Conservation (phyloP, 2,113 vertebrate species). For the Gymnogyps californianus region DNA sequence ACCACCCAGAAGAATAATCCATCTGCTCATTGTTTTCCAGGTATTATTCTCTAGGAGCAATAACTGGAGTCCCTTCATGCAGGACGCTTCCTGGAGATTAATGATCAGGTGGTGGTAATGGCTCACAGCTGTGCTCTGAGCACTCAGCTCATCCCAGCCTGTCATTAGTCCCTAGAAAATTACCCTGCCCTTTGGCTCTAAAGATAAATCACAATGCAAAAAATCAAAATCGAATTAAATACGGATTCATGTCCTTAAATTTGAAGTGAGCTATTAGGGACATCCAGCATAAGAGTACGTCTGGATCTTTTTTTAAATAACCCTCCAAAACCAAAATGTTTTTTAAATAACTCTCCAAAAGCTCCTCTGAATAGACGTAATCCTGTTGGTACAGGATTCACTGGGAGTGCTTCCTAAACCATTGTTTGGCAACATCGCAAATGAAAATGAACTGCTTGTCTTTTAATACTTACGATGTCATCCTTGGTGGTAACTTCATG, state of each 20-base stretch:
- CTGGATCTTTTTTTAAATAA: neutral
- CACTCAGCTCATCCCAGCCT: neutral
- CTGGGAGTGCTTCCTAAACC: neutral
- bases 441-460: neutral
- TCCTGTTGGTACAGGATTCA: neutral
- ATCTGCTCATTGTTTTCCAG: neutral
- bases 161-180: conserved; percentile 6
- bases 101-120: conserved; percentile 15
- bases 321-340: neutral
- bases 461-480: neutral
- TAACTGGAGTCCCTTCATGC: neutral
- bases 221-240: neutral
- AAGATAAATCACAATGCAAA: neutral
- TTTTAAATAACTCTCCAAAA: neutral
- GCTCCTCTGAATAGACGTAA: neutral
- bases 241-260: neutral
- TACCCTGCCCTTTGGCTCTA: neutral
- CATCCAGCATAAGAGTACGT: neutral
- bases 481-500: neutral
- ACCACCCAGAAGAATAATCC: neutral
- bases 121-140: neutral
- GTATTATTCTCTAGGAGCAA: neutral
- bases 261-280: neutral
- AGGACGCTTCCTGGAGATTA: conserved; percentile 9
- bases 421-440: neutral